Evolutionary conservation across 2,113 vertebrate genomes (phyloP).

Genomic region (Hydrochoerus hydrochaeris): DNA sequence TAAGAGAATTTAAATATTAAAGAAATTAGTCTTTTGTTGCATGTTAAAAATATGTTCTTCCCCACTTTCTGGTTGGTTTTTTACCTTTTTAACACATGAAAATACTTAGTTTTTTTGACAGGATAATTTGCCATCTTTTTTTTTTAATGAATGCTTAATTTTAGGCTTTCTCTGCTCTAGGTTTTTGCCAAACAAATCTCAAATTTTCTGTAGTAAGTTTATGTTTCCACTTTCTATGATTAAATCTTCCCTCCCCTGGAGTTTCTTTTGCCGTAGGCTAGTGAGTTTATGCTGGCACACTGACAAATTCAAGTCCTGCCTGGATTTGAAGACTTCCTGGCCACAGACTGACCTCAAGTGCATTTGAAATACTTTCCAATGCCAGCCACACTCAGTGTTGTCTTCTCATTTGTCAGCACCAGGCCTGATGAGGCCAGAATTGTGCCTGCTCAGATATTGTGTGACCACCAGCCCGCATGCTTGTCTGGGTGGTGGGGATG

Average conservation of each 20-base stretch:
- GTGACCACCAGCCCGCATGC: too few species aligned
- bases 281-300: background rate
- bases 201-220: background rate
- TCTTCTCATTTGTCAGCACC: background rate
- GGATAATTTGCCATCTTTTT: background rate
- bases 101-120: background rate
- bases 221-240: background rate
- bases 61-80: too few species aligned
- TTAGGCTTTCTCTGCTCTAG: background rate
- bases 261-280: too few species aligned
- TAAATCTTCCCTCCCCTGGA: background rate
- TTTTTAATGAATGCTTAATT: too few species aligned
- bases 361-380: too few species aligned
- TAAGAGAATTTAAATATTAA: background rate
- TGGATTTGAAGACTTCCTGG: background rate
- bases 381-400: rapidly evolving
- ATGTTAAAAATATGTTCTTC: background rate
- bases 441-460: background rate
- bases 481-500: too few species aligned
- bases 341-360: background rate
- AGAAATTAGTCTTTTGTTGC: background rate
- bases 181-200: background rate
- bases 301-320: rapidly evolving
- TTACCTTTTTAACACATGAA: background rate
- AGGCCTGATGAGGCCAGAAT: background rate